Evolutionary conservation across 2,113 vertebrate species (phyloP), one percentile per base, ranked within the genome.

Genomic region (Rousettus leschenaultii): DNA sequence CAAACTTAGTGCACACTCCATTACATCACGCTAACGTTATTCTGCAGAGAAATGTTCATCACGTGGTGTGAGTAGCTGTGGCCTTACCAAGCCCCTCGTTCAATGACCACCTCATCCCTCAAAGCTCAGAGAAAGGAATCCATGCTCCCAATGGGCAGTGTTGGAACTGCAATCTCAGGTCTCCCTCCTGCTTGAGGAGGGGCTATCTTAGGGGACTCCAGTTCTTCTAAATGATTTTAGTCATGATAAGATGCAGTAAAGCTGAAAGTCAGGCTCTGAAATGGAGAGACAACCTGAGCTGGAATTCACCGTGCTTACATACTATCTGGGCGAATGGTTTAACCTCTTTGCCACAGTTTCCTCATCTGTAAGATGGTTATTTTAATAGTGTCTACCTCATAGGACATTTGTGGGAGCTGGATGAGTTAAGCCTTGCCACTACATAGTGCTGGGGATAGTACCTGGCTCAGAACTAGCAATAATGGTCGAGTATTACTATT

Each of bases 111-210:
- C 33, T 70, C 75, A 51, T 61, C 43, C 57, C 10, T 21, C 75
- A 90, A 61, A 38, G 40, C n/a, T 85, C 73, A 43, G 48, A 74
- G 48, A 43, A 35, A 53, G 61, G 40, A 65, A 6, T 21, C 74
- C 0, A 0, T 11, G 0, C 15, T 53, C 63, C 30, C 14, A 10
- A 0, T 11, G 22, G 19, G 22, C 38, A 21, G 0, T 38, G 6
- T 5, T 45, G n/a, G 63, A 13, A 15, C 65, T 28, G 1, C 0
- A 15, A 16, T n/a, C 61, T 40, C 21, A 43, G 43, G 63, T n/a
- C 35, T 48, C 57, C 30, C n/a, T 24, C 2, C 66, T 66, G 6
- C 13, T 45, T 24, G 8, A 28, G 11, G 3, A 48, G 30, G 28
- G n/a, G 7, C 53, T 48, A 5, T 28, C 65, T 30, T 61, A 35